A percentile compares a stretch with the other conserved stretches of the same genome.
These are phyloP conservation scores for Laticauda laticaudata DNA, from an alignment of 2,113 vertebrate genomes.

Conservation along the genomic window DNA sequence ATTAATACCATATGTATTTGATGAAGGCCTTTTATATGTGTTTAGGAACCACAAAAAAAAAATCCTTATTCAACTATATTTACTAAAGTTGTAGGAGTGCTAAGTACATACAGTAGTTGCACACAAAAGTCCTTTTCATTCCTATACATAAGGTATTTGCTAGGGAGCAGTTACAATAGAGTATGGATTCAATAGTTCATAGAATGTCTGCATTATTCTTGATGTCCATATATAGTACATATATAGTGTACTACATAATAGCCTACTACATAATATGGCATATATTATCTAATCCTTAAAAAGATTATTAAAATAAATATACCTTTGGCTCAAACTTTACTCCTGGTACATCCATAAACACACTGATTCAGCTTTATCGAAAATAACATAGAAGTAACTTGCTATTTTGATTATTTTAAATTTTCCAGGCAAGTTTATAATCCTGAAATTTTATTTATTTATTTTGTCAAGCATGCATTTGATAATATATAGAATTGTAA, in stretches of 20 bases:
- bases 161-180: neutral
- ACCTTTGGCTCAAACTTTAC: neutral
- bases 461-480: too few species aligned
- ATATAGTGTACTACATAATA: neutral
- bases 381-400: neutral
- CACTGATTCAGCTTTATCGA: neutral
- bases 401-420: neutral
- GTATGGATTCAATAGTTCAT: neutral
- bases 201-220: neutral
- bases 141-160: neutral
- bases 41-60: neutral
- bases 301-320: neutral
- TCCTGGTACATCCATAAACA: neutral
- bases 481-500: too few species aligned
- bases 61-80: neutral
- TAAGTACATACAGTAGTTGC: neutral
- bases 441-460: neutral
- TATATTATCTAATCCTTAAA: neutral
- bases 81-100: neutral
- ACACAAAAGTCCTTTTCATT: neutral
- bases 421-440: neutral
- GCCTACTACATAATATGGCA: neutral
- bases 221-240: too few species aligned
- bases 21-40: neutral
- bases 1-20: neutral